Evolutionary conservation across 2,888 invertebrate species (phyloP).

Genomic region (Perizoma flavofasciatum): DNA sequence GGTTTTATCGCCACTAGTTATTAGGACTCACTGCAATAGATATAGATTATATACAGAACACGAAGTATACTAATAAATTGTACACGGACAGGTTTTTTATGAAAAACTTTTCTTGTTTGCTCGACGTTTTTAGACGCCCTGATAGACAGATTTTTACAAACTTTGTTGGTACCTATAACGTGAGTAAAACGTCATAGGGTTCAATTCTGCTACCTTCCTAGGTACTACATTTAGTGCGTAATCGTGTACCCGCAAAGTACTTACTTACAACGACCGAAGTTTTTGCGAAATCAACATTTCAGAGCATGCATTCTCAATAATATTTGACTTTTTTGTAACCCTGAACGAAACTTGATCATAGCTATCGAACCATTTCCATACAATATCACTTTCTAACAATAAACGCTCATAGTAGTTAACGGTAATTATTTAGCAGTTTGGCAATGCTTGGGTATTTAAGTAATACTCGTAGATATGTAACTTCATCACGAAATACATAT

Average conservation of each 20-base stretch:
- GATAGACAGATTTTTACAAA: no score
- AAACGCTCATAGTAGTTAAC: conserved; percentile 23
- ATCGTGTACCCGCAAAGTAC: background rate
- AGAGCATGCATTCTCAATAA: conserved; percentile 51
- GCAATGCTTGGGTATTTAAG: conserved; percentile 15
- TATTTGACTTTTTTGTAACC: conserved; percentile 51
- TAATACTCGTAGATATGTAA: background rate
- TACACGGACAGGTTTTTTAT: no score
- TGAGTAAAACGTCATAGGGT: no score
- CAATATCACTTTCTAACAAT: conserved; percentile 36
- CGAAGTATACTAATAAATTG: background rate
- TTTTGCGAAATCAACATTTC: conserved; percentile 50
- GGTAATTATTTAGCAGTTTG: conserved; percentile 24
- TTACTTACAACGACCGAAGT: conserved; percentile 17
- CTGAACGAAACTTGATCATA: conserved; percentile 43
- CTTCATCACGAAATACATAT: conserved; percentile 6
- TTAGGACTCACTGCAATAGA: background rate
- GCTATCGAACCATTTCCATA: conserved; percentile 34
- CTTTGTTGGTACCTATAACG: no score
- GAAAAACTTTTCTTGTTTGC: no score
- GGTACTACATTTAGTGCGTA: no score
- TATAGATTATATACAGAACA: background rate
- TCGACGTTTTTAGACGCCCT: no score
- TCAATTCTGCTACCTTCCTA: no score
- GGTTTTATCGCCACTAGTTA: no score